A percentile compares a stretch with the other conserved stretches of the same genome.
phyloP scores from a whole-genome alignment of 2,888 invertebrate genomes.

The Ennomos fuscantarius region DNA sequence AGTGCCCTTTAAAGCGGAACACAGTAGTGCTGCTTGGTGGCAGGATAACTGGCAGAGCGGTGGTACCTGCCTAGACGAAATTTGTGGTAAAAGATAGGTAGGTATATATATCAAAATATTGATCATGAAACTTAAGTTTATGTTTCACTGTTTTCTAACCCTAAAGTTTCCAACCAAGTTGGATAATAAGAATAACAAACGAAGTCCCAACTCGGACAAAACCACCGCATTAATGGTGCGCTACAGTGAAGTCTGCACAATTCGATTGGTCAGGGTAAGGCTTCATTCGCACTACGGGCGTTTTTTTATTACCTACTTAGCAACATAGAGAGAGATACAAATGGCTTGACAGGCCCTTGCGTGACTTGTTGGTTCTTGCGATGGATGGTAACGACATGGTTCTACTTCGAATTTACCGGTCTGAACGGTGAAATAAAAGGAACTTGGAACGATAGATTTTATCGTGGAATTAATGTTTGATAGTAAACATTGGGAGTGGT shows the following conservation, averaged over 20 bases:
- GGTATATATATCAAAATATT: too few relatives aligned
- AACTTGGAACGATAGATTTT: slow-evolving; percentile 39
- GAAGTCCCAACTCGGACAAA: neutral
- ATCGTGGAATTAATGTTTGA: slow-evolving; percentile 35
- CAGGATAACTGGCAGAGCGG: too few relatives aligned
- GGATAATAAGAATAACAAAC: too few relatives aligned
- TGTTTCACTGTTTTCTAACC: too few relatives aligned
- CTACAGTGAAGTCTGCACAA: slow-evolving; percentile 11
- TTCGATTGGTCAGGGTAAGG: slow-evolving; percentile 17
- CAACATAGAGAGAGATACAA: slow-evolving; percentile 34
- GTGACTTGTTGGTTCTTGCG: slow-evolving; percentile 35
- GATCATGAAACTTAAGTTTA: too few relatives aligned
- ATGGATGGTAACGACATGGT: slow-evolving; percentile 39
- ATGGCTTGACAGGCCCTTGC: slow-evolving; percentile 35
- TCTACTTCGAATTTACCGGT: slow-evolving; percentile 39
- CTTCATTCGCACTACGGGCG: slow-evolving; percentile 25
- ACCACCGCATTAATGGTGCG: slow-evolving; percentile 8
- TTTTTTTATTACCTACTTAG: slow-evolving; percentile 32
- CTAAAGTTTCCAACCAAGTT: too few relatives aligned
- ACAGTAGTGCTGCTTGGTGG: too few relatives aligned
- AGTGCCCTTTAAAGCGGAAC: too few relatives aligned
- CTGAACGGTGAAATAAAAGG: slow-evolving; percentile 40
- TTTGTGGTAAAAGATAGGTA: too few relatives aligned
- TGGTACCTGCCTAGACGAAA: too few relatives aligned
- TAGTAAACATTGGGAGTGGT: too few relatives aligned